Base-by-base conservation (phyloP, 92 coral and sea anemone genomes). In the Phenganax marumi region DNA sequence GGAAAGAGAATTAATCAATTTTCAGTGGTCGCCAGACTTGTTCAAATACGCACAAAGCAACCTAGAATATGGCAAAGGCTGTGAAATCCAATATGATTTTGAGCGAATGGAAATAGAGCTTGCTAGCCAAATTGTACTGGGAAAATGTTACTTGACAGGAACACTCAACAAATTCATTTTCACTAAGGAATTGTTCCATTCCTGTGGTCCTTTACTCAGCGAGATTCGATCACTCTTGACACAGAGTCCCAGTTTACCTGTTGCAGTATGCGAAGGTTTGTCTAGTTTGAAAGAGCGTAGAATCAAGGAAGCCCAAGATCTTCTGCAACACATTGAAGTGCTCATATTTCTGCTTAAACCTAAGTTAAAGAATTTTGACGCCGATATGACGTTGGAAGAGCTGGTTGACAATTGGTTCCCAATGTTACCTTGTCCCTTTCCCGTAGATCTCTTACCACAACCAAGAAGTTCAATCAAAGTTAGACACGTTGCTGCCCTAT, bases 261-360 rank as follows among this genome's bases (percentile, higher is more conserved):
- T 80, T 3, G 84, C 82, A 65, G 81, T 93, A 55, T 89, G 88
- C 16, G 58, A 77, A 49, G 90, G 90, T 64, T 83, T 93, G 50
- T 86, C 86, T 3, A 76, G 91, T 12, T 84, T 85, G 47, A 86
- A 88, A 50, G 91, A 85, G 43, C 87, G 88, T 62, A 89, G 90
- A 55, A 80, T 96, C 70, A 82, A 92, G 80, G 82, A 85, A n/a
- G 86, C 89, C n/a, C 97, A 96, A 76, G 86, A 83, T 54, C 87
- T 96, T 18, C 92, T 92, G 8, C 96, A 89, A 81, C 91, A 96
- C 57, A 88, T 92, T 80, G 99, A 96, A 84, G 89, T 92, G 43
- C 91, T 96, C 76, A 83, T 96, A 23, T 96, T 97, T 86, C 89
- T 92, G 61, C 84, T 96, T 17, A 96, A 96, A 66, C 88, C 91